Evolutionary conservation across 1,140 invertebrate genomes (phyloP), one percentile per base, ranked within the genome.

Genomic region (Drosophila nikananu): DNA sequence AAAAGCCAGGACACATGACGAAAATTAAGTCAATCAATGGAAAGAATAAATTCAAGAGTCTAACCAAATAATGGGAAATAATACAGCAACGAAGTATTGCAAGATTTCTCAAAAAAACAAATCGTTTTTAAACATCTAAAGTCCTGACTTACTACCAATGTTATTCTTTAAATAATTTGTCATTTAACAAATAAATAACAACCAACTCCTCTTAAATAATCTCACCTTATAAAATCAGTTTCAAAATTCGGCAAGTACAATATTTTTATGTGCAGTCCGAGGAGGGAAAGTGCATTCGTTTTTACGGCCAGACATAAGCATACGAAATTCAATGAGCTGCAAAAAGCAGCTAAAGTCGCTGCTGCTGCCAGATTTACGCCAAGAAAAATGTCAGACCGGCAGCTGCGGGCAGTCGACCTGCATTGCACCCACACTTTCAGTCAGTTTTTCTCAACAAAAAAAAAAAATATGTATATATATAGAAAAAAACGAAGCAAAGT

Each of bases 311-410:
- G 81, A 84, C 84, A 87, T 90, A 87, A 83, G 81, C 81, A 72
- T 76, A 84, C 77, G 65, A 72, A 84, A 87, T 90, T 87, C 84
- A 87, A 87, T 87, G 84, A 87, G 84, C 84, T 87, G 84, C 81
- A 90, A 87, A 87, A 87, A 87, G 77, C 84, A 84, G 78, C 81
- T 72, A 84, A 87, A 87, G 77, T 87, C 87, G 74, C 74, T 81
- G 65, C 84, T 76, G 74, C 78, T 84, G 74, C 84, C 84, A 87
- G 84, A 87, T 87, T 87, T 87, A 90, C 81, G 84, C 81, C 81
- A 89, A 84, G 81, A 89, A 84, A 89, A 81, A 89, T 84, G 82
- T 86, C 77, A 84, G 80, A 73, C 64, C 51, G 51, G 46, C 66
- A 80, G 81, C 81, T 84, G 77, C 81, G 81, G 81, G 81, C 62